Percentiles rank a stretch among this genome's conserved stretches.
Evolutionary conservation across 37 sponge, comb jelly and placozoan genomes (phyloP).

Genomic region (Spongilla lacustris): DNA sequence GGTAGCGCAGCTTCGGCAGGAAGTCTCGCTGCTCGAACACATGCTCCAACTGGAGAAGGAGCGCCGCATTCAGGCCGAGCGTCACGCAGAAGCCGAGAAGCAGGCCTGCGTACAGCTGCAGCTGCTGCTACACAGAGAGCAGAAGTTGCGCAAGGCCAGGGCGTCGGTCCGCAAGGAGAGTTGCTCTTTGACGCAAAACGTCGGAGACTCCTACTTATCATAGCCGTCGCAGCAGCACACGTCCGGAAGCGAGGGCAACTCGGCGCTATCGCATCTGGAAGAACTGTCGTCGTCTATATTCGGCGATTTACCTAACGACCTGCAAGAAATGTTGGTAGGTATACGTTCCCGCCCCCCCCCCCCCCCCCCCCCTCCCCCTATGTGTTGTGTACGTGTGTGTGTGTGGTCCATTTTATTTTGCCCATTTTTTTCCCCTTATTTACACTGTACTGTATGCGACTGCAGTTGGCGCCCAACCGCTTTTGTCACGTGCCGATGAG

Average conservation of each 20-base stretch:
- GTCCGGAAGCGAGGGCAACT: conserved; percentile 42
- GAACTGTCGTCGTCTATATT: conserved; percentile 57
- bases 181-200: neutral
- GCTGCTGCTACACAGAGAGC: conserved; percentile 19
- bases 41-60: conserved; percentile 67
- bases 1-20: neutral
- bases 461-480: neutral
- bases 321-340: conserved; percentile 45
- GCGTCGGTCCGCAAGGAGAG: neutral
- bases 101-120: conserved; percentile 62
- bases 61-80: conserved; percentile 62
- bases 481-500: conserved; percentile 10
- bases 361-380: neutral
- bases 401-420: too few relatives aligned
- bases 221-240: conserved; percentile 23
- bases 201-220: conserved; percentile 2
- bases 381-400: neutral
- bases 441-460: neutral
- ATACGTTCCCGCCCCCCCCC: neutral
- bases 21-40: neutral
- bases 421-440: neutral
- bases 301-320: conserved; percentile 45
- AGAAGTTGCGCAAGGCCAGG: neutral
- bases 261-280: neutral
- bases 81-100: conserved; percentile 41